phyloP scores from a whole-genome alignment of 1,140 invertebrate genomes.

The Drosophila chauvacae region DNA sequence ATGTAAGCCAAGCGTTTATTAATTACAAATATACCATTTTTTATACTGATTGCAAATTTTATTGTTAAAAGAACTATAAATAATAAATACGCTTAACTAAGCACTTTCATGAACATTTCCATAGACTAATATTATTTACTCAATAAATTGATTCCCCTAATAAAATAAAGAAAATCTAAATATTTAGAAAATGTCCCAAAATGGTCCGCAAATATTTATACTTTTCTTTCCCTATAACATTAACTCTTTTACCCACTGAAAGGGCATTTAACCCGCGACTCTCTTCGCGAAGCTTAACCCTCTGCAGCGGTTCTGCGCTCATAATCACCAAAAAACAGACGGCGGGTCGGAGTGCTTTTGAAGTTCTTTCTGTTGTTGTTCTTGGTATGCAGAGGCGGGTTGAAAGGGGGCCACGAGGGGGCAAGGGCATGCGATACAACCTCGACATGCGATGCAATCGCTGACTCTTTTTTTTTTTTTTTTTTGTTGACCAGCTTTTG shows the following conservation, averaged over 20 bases:
- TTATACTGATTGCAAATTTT: background rate
- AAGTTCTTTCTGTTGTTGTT: constrained; percentile 64
- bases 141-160: background rate
- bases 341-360: constrained; percentile 72
- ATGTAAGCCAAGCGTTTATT: background rate
- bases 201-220: background rate
- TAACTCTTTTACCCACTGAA: background rate
- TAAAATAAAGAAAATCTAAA: background rate
- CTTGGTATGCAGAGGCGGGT: constrained; percentile 18
- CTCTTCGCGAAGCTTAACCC: constrained; percentile 4
- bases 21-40: background rate
- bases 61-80: background rate
- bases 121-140: no score
- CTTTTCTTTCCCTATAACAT: no score
- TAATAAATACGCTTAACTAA: background rate
- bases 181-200: no score
- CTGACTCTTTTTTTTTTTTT: constrained; percentile 25
- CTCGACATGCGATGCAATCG: constrained; percentile 67
- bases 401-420: background rate
- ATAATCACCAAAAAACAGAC: constrained; percentile 79
- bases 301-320: constrained; percentile 60
- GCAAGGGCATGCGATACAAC: constrained; percentile 60
- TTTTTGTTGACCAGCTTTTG: constrained; percentile 32
- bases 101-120: no score
- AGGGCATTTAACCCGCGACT: constrained; percentile 30